Evolutionary conservation across 30 jellyfish, hydroid and myxozoan genomes (phyloP).

Genomic region (Hydra vulgaris): DNA sequence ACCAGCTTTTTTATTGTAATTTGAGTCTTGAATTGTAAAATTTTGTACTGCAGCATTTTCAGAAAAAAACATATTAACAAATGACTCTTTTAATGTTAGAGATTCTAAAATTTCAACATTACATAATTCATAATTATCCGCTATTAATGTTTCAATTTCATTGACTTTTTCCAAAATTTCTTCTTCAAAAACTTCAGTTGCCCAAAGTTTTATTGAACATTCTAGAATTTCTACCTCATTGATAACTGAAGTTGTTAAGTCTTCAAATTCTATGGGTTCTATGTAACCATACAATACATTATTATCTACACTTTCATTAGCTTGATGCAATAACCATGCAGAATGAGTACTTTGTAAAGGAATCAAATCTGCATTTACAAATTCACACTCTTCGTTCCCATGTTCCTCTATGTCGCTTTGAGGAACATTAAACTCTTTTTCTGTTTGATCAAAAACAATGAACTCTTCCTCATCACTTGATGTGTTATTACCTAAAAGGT

Average conservation of each 20-base stretch:
- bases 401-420: neutral
- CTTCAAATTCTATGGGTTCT: constrained; percentile 2
- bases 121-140: too few species aligned
- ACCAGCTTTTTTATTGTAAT: too few species aligned
- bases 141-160: too few species aligned
- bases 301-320: neutral
- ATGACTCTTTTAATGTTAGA: too few species aligned
- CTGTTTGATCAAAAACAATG: neutral
- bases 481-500: neutral
- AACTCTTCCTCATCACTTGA: constrained; percentile 5
- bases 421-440: neutral
- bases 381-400: neutral
- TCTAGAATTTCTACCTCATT: neutral
- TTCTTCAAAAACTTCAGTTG: neutral
- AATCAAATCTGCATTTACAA: neutral
- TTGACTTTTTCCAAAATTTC: too few species aligned
- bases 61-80: too few species aligned
- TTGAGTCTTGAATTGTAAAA: too few species aligned
- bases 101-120: too few species aligned
- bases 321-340: neutral
- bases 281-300: neutral
- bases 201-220: neutral
- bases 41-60: too few species aligned
- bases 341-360: neutral
- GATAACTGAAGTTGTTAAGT: neutral